Percentiles rank a stretch among this genome's conserved stretches.
Evolutionary conservation across 2,797 vertebrate genomes (phyloP).

Genomic region (Lates japonicus): DNA sequence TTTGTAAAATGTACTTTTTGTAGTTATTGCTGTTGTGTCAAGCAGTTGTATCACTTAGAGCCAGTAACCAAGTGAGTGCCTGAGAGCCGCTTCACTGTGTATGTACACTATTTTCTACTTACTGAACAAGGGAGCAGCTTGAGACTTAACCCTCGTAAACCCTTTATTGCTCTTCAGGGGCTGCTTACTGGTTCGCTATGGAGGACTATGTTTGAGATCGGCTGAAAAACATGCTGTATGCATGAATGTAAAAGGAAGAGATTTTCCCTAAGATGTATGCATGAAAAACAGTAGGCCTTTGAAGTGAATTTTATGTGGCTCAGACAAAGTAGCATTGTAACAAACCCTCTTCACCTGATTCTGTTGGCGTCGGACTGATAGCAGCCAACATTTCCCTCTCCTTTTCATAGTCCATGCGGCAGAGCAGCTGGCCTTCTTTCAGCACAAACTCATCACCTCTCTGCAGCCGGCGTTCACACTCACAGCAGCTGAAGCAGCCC

Average conservation of each 20-base stretch:
- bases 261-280: neutral
- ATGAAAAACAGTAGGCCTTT: neutral
- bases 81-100: neutral
- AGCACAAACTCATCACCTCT: conserved; percentile 94
- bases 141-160: conserved; percentile 2
- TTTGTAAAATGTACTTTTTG: neutral
- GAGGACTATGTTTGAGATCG: conserved; percentile 3
- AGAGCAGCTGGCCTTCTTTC: conserved; percentile 94
- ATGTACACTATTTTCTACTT: neutral
- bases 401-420: conserved; percentile 93
- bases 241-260: neutral
- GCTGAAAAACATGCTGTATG: neutral
- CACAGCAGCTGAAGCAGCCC: conserved; percentile 94
- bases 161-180: neutral
- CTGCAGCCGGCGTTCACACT: conserved; percentile 92
- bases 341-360: conserved; percentile 85
- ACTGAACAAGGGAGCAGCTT: conserved; percentile 5
- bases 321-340: neutral
- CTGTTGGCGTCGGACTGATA: conserved; percentile 91
- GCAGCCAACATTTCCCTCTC: conserved; percentile 93
- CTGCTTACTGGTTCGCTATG: neutral
- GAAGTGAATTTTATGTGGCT: neutral
- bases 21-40: neutral
- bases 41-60: neutral
- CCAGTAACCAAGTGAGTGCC: neutral